A percentile compares a stretch with the other conserved stretches of the same genome.
phyloP scores from a whole-genome alignment of 1,140 invertebrate genomes.

The Listronotus oregonensis region DNA sequence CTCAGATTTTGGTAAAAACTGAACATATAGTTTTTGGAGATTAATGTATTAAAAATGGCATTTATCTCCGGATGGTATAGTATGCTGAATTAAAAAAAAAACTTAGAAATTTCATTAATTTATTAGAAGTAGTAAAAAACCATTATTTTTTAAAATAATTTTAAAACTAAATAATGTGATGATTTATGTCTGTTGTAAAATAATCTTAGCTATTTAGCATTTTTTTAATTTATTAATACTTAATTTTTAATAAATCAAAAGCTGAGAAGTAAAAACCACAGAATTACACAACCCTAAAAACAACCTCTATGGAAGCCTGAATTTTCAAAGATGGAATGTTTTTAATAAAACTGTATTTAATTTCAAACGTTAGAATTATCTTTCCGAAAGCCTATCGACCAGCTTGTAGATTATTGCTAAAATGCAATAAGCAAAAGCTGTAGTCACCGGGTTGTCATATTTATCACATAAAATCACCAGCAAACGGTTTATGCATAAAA shows the following conservation, averaged over 20 bases:
- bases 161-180: too few species aligned
- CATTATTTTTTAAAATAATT: too few species aligned
- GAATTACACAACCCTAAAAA: neutral
- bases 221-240: too few species aligned
- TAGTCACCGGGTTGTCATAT: conserved; percentile 13
- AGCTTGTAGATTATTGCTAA: conserved; percentile 19
- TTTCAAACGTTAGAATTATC: neutral
- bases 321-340: conserved; percentile 23
- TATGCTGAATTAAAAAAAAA: too few species aligned
- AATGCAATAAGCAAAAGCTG: conserved; percentile 28
- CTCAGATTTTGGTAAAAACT: too few species aligned
- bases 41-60: too few species aligned
- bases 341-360: conserved; percentile 4
- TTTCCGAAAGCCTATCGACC: neutral
- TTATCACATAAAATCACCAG: conserved; percentile 27
- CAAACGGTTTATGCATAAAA: conserved; percentile 14
- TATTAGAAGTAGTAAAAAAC: too few species aligned
- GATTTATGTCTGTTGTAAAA: too few species aligned
- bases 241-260: neutral
- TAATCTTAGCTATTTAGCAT: too few species aligned
- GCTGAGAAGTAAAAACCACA: neutral
- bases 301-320: neutral
- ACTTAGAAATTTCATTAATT: too few species aligned
- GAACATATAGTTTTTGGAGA: too few species aligned
- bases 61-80: too few species aligned